Percentiles rank a stretch among this genome's conserved stretches.
phyloP scores from a whole-genome alignment of 2,888 invertebrate species.

The Mesorhabditis belari region DNA sequence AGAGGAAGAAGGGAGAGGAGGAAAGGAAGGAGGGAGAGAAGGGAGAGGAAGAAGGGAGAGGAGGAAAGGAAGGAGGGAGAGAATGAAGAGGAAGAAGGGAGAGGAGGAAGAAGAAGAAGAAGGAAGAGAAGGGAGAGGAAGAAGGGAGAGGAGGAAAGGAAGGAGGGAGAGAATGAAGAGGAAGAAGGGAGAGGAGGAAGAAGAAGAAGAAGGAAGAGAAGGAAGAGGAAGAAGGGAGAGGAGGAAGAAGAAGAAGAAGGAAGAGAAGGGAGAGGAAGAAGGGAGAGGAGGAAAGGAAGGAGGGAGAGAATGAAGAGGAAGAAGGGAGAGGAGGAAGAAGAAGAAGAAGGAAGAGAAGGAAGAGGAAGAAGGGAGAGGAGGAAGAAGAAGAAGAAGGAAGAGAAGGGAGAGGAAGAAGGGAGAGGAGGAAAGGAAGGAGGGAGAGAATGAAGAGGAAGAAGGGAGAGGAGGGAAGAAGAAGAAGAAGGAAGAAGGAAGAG shows the following conservation, averaged over 20 bases:
- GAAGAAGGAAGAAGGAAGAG: not conserved
- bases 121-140: not conserved
- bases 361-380: not conserved
- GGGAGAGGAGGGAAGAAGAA: not conserved
- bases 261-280: not conserved
- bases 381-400: not conserved
- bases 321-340: not conserved
- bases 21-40: not conserved
- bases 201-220: not conserved
- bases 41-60: not conserved
- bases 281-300: not conserved
- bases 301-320: not conserved
- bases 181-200: not conserved
- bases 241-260: not conserved
- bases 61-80: not conserved
- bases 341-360: not conserved
- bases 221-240: not conserved
- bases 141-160: not conserved
- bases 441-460: not conserved
- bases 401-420: not conserved
- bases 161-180: not conserved
- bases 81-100: not conserved
- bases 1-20: not conserved
- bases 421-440: not conserved
- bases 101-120: not conserved